Conservation (phyloP, 2,797 vertebrate species). For the Lepilemur ruficaudatus region DNA sequence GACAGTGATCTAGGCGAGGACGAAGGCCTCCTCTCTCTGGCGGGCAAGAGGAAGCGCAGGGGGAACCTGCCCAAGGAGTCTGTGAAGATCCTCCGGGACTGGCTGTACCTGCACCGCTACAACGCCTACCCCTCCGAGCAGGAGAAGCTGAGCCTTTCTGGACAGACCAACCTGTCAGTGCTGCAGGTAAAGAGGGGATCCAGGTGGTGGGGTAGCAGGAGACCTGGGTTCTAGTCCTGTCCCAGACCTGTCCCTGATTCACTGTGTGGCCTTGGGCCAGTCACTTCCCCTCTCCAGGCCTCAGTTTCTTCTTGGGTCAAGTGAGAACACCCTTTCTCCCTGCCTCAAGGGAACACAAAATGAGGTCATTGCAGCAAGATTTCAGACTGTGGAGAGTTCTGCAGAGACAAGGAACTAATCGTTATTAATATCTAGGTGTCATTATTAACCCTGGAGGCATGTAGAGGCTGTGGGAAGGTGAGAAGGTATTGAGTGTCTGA, state of each 20-base stretch:
- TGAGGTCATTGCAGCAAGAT: neutral
- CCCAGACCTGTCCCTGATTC: neutral
- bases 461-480: neutral
- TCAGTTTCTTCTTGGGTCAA: neutral
- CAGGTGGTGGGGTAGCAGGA: neutral
- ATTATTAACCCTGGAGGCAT: neutral
- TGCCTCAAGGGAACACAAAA: neutral
- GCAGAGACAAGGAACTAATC: neutral
- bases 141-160: conserved; percentile 94
- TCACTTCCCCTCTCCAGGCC: neutral
- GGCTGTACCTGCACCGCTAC: conserved; percentile 96
- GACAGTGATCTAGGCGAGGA: conserved; percentile 93
- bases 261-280: neutral
- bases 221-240: neutral
- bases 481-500: neutral
- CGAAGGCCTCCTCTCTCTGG: conserved; percentile 87
- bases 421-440: neutral
- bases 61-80: conserved; percentile 97
- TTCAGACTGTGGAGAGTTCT: neutral
- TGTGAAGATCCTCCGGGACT: conserved; percentile 95
- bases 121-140: conserved; percentile 97
- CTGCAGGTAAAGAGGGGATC: conserved; percentile 89
- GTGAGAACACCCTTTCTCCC: neutral
- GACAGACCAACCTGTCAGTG: conserved; percentile 93
- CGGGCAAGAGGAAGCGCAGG: conserved; percentile 93